Percentiles rank a stretch among this genome's conserved stretches.
These are phyloP conservation scores for Dromas ardeola DNA, from an alignment of 2,113 vertebrate genomes.

Conservation along the genomic window DNA sequence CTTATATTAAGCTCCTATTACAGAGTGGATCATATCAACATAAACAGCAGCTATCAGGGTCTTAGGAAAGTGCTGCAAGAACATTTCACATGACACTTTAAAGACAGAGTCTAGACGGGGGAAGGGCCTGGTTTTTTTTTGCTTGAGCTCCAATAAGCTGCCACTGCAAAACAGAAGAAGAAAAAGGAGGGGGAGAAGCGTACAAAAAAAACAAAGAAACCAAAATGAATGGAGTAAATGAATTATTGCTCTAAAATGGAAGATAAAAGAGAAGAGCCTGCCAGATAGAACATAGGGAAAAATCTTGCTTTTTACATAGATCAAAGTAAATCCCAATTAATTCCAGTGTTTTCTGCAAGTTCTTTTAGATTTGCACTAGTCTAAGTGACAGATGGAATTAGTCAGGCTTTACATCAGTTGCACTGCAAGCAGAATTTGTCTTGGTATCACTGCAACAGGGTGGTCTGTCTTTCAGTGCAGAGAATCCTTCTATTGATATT, in stretches of 20 bases:
- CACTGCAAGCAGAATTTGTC: not conserved
- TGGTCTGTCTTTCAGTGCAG: not conserved
- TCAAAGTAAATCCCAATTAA: not conserved
- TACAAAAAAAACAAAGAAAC: not conserved
- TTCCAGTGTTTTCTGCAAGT: not conserved
- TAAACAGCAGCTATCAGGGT: not conserved
- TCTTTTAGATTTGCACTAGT: not conserved
- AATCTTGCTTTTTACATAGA: not conserved
- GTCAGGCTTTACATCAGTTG: not conserved
- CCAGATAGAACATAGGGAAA: not conserved
- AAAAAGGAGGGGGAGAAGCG: rapidly evolving
- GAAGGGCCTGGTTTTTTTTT: not conserved
- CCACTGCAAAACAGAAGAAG: not conserved
- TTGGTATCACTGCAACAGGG: not conserved
- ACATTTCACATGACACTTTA: not conserved
- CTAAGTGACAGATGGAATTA: not conserved
- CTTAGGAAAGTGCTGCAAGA: not conserved
- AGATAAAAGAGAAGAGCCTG: not conserved
- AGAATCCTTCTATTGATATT: not conserved
- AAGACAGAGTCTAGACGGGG: not conserved
- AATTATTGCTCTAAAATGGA: not conserved
- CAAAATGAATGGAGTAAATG: not conserved
- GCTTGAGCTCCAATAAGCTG: not conserved
- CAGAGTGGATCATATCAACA: not conserved
- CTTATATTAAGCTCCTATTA: slow-evolving; percentile 37